Evolutionary conservation across 2,113 vertebrate genomes (phyloP).

Genomic region (Ranitomeya variabilis): DNA sequence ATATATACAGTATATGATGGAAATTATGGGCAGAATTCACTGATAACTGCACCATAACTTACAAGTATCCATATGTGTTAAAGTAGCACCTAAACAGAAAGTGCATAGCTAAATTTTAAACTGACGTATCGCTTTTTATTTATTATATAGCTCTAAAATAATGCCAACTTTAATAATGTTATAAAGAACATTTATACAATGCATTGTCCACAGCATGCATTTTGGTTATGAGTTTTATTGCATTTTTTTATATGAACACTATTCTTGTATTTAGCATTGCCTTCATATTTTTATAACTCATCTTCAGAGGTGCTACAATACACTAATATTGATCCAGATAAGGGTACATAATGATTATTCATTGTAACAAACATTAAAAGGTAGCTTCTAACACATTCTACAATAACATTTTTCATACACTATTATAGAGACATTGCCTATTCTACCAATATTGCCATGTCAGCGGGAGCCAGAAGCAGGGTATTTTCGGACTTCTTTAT

Average conservation of each 20-base stretch:
- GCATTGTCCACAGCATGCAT: background rate
- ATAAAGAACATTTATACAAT: too few relatives aligned
- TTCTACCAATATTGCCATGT: constrained; percentile 24
- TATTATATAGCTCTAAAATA: too few relatives aligned
- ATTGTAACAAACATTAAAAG: background rate
- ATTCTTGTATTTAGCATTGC: background rate
- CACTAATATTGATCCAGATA: background rate
- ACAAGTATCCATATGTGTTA: too few relatives aligned
- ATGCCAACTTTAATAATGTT: too few relatives aligned
- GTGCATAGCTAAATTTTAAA: too few relatives aligned
- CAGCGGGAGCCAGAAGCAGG: constrained; percentile 44
- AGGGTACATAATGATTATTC: background rate
- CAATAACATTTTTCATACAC: background rate
- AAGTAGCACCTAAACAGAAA: too few relatives aligned
- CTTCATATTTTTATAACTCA: background rate
- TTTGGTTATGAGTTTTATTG: background rate
- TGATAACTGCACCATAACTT: too few relatives aligned
- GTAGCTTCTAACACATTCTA: background rate
- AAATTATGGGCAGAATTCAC: too few relatives aligned
- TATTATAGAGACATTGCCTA: constrained; percentile 3
- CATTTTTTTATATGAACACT: background rate
- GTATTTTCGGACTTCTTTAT: constrained; percentile 33
- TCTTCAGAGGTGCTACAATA: background rate
- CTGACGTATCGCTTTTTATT: too few relatives aligned
- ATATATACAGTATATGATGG: too few relatives aligned